Evolutionary conservation across 2,113 vertebrate species (phyloP).

Genomic region (Henicopernis longicauda): DNA sequence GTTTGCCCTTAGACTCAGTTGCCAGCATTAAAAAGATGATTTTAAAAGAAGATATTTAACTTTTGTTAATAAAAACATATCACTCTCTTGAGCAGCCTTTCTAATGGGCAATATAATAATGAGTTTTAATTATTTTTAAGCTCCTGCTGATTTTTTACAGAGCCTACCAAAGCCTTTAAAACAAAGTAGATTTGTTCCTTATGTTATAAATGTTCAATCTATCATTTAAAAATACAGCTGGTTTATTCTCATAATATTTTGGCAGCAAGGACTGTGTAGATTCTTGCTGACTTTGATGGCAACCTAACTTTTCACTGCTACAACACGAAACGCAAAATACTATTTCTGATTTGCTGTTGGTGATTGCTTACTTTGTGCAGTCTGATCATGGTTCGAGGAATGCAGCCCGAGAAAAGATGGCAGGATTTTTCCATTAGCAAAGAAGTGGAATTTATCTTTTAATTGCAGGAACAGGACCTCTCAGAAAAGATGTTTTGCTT

Average conservation of each 20-base stretch:
- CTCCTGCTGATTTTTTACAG: not conserved
- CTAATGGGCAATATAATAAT: not conserved
- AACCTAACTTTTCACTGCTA: not conserved
- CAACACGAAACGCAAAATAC: accelerated
- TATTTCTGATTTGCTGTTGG: not conserved
- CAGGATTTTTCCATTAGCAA: not conserved
- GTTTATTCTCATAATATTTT: not conserved
- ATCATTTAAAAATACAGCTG: not conserved
- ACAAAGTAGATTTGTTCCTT: not conserved
- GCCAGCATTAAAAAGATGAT: not conserved
- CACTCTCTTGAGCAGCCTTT: not conserved
- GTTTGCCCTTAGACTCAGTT: not conserved
- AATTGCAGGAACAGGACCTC: not conserved
- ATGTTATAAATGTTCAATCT: not conserved
- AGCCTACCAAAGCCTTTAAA: not conserved
- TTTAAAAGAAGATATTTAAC: not conserved
- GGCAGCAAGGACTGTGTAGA: not conserved
- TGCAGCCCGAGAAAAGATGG: not conserved
- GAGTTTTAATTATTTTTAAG: not conserved
- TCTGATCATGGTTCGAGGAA: not conserved
- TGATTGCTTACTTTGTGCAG: not conserved
- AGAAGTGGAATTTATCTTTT: not conserved
- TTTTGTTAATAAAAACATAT: not conserved
- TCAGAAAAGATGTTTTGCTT: not conserved
- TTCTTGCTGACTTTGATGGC: not conserved